phyloP scores from a whole-genome alignment of 1,140 invertebrate species.

The Drosophila malerkotliana region DNA sequence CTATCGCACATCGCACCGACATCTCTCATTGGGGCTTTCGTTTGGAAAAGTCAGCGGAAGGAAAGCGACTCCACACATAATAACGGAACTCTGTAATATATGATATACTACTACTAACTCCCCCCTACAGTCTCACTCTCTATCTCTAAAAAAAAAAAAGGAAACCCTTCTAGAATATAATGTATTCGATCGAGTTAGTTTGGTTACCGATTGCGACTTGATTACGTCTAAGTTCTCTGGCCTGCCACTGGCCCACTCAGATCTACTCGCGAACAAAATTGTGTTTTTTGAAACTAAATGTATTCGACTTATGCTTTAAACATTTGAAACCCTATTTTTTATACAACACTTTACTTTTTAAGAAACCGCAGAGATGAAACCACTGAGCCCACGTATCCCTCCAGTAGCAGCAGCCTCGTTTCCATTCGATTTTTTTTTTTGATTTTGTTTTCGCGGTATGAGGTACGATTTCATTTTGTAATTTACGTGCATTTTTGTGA shows the following conservation, averaged over 20 bases:
- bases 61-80: conserved; percentile 60
- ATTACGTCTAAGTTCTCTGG: conserved; percentile 18
- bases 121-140: conserved; percentile 31
- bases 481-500: conserved; percentile 82
- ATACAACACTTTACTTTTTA: conserved; percentile 49
- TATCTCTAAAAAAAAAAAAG: conserved; percentile 21
- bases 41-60: conserved; percentile 36
- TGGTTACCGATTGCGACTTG: conserved; percentile 24
- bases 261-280: conserved; percentile 63
- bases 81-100: conserved; percentile 75
- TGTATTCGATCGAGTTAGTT: conserved; percentile 54
- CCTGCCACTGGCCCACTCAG: conserved; percentile 19
- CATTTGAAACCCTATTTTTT: conserved; percentile 24
- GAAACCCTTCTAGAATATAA: conserved; percentile 36
- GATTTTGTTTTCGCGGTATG: conserved; percentile 54
- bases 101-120: conserved; percentile 52
- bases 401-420: conserved; percentile 42
- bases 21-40: conserved; percentile 34
- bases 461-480: conserved; percentile 70
- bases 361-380: conserved; percentile 40
- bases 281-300: conserved; percentile 36
- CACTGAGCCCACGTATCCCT: conserved; percentile 25
- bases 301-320: conserved; percentile 57
- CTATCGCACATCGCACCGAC: conserved; percentile 28
- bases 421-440: conserved; percentile 40